A percentile compares a stretch with the other conserved stretches of the same genome.
phyloP scores from a whole-genome alignment of 2,113 vertebrate genomes.

The Hippocampus barbouri region DNA sequence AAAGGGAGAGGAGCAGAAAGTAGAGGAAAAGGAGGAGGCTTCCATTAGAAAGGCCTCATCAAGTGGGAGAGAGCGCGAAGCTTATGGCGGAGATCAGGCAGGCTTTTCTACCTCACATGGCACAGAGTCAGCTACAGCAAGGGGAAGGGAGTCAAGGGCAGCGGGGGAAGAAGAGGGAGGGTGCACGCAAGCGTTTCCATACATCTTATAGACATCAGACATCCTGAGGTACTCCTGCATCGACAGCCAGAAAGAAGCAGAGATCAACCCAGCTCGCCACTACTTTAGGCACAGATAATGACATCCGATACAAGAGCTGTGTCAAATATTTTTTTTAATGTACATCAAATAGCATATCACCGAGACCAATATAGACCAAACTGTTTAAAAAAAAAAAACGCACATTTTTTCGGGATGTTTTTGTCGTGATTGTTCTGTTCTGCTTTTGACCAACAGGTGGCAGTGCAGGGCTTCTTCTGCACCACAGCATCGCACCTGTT shows the following conservation, averaged over 20 bases:
- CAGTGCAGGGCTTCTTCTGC: too few species aligned
- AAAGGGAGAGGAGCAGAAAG: constrained; percentile 24
- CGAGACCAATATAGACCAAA: too few species aligned
- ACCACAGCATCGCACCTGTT: too few species aligned
- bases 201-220: constrained; percentile 87
- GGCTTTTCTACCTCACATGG: constrained; percentile 75
- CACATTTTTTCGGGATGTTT: too few species aligned
- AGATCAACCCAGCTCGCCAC: not conserved
- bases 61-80: not conserved
- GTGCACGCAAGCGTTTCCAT: constrained; percentile 63
- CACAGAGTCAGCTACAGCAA: constrained; percentile 81
- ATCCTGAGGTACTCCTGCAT: constrained; percentile 86
- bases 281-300: not conserved
- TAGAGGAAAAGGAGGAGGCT: constrained; percentile 1
- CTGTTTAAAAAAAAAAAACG: too few species aligned
- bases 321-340: not conserved
- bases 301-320: not conserved
- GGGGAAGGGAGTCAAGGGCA: constrained; percentile 61
- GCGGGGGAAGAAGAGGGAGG: constrained; percentile 68
- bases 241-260: constrained; percentile 32
- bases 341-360: too few species aligned
- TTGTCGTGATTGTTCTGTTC: too few species aligned
- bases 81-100: constrained; percentile 18
- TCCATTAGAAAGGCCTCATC: not conserved
- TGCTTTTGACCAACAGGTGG: too few species aligned